Conservation (phyloP, 2,113 vertebrate species). For the Carassius gibelio region DNA sequence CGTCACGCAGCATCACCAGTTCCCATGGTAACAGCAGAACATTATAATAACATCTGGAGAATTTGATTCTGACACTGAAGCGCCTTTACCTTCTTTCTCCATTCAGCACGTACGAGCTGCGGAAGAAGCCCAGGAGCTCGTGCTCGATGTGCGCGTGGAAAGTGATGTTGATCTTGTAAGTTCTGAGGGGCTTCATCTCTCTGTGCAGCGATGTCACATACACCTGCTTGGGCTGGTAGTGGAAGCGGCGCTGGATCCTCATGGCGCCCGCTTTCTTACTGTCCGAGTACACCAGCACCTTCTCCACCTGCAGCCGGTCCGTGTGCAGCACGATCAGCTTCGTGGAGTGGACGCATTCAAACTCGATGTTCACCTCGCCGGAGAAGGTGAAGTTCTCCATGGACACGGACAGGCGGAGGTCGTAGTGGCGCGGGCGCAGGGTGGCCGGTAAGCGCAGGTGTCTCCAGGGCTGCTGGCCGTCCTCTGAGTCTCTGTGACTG, state of each 20-base stretch:
- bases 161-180: conserved; percentile 89
- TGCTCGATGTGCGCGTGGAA: conserved; percentile 91
- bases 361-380: conserved; percentile 89
- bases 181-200: conserved; percentile 83
- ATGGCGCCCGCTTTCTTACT: conserved; percentile 82
- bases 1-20: background rate
- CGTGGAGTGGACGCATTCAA: conserved; percentile 88
- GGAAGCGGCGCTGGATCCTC: conserved; percentile 84
- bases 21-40: background rate
- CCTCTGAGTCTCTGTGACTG: conserved; percentile 64
- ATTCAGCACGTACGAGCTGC: conserved; percentile 88
- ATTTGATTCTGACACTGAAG: background rate
- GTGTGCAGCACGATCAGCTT: conserved; percentile 90
- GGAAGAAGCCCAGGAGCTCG: conserved; percentile 93
- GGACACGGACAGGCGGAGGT: conserved; percentile 84
- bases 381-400: conserved; percentile 98
- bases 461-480: conserved; percentile 81
- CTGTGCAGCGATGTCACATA: conserved; percentile 89
- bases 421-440: conserved; percentile 89
- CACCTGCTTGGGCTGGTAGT: conserved; percentile 85
- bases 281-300: conserved; percentile 83
- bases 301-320: conserved; percentile 84
- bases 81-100: conserved; percentile 87
- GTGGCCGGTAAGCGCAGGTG: conserved; percentile 80
- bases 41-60: background rate